Conservation (phyloP, 2,113 vertebrate genomes). For the Mirza zaza region DNA sequence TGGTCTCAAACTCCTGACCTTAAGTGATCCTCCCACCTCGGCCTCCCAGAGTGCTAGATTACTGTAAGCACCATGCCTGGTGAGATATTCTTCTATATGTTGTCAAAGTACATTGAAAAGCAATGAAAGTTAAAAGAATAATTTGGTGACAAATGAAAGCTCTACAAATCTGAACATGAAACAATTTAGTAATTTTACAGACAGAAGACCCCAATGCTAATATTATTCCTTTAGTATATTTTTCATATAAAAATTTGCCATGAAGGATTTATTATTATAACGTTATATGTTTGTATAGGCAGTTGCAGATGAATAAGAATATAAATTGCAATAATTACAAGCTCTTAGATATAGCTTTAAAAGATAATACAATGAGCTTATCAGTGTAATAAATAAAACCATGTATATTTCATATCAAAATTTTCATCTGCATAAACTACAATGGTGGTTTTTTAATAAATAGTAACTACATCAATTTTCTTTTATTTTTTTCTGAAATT, state of each 20-base stretch:
- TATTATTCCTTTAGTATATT: neutral
- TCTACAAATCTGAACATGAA: neutral
- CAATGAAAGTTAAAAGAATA: neutral
- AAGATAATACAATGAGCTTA: neutral
- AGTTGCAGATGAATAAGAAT: neutral
- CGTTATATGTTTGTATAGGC: neutral
- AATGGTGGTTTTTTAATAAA: neutral
- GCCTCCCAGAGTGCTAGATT: too few species aligned
- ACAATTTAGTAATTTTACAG: neutral
- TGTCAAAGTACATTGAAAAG: neutral
- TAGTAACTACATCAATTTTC: neutral
- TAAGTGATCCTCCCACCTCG: too few species aligned
- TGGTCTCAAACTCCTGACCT: too few species aligned
- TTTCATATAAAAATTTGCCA: neutral
- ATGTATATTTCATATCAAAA: neutral
- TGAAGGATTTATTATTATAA: neutral
- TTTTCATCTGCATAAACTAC: neutral
- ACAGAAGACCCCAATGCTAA: neutral
- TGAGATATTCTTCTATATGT: neutral
- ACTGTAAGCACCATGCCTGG: too few species aligned
- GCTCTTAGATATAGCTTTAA: neutral
- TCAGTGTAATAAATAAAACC: neutral
- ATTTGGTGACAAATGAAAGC: neutral
- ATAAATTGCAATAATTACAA: neutral
- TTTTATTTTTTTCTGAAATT: constrained; percentile 21